phyloP scores from a whole-genome alignment of 2,113 vertebrate species.

The Hypanus sabinus region DNA sequence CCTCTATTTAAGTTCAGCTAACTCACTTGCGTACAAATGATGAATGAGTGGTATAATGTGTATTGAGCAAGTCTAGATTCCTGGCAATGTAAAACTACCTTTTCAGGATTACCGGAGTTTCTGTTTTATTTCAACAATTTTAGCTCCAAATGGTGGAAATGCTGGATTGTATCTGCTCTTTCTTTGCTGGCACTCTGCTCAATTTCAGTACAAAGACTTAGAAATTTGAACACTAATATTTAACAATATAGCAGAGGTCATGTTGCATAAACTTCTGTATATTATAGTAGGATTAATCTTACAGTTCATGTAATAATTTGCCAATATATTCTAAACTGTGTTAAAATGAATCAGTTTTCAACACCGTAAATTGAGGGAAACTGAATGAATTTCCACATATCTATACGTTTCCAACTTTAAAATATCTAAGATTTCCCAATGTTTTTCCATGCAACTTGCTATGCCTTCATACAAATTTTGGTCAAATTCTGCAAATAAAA shows the following conservation, averaged over 20 bases:
- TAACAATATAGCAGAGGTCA: slow-evolving; percentile 41
- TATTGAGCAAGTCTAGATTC: slow-evolving; percentile 71
- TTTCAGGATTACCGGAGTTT: slow-evolving; percentile 74
- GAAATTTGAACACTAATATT: slow-evolving; percentile 33
- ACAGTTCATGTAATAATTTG: background rate
- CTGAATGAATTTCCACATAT: background rate
- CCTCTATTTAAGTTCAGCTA: slow-evolving; percentile 59
- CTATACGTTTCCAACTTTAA: background rate
- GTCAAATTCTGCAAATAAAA: background rate
- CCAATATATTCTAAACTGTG: background rate
- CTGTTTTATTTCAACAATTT: slow-evolving; percentile 76
- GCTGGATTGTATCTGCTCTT: slow-evolving; percentile 38
- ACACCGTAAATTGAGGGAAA: background rate
- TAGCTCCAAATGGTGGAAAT: slow-evolving; percentile 65
- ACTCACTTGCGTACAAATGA: slow-evolving; percentile 68
- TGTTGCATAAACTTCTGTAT: slow-evolving; percentile 36
- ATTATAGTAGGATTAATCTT: slow-evolving; percentile 20
- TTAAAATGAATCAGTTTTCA: background rate
- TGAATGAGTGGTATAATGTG: slow-evolving; percentile 75
- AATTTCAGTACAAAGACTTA: slow-evolving; percentile 40
- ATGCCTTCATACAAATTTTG: background rate
- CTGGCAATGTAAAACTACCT: slow-evolving; percentile 69
- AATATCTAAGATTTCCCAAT: background rate
- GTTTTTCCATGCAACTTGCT: background rate
- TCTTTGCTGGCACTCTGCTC: slow-evolving; percentile 37